phyloP scores from a whole-genome alignment of 2,797 vertebrate genomes.

The Notamacropus eugenii region DNA sequence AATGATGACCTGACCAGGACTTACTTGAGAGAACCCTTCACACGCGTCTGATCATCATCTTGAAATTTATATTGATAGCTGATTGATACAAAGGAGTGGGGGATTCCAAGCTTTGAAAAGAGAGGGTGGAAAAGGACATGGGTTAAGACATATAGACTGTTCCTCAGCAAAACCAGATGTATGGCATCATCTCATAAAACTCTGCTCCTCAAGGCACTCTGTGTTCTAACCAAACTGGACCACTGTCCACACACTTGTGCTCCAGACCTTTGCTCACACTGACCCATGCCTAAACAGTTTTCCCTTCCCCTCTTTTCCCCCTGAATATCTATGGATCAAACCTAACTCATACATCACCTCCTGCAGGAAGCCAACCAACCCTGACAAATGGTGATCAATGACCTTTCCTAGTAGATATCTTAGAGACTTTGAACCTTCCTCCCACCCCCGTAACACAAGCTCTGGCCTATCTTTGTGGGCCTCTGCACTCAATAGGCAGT shows the following conservation, averaged over 20 bases:
- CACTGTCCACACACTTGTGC: not conserved
- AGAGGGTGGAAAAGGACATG: not conserved
- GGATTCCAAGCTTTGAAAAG: slow-evolving; percentile 93
- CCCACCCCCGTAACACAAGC: not conserved
- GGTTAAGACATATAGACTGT: not conserved
- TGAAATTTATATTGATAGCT: slow-evolving; percentile 99
- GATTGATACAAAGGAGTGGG: slow-evolving; percentile 96
- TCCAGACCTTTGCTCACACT: not conserved
- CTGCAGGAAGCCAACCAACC: not conserved
- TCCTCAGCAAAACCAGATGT: fast-evolving
- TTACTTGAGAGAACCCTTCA: slow-evolving; percentile 98
- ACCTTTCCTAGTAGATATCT: not conserved
- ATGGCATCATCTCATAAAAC: not conserved
- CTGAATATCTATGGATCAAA: not conserved
- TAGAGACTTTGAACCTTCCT: not conserved
- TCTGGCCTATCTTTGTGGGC: not conserved
- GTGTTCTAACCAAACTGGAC: not conserved
- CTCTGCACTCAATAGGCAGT: not conserved
- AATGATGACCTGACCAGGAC: slow-evolving; percentile 66
- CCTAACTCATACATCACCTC: not conserved
- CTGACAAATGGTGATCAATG: not conserved
- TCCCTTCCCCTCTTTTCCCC: not conserved
- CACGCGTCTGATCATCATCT: slow-evolving; percentile 96
- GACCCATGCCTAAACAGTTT: not conserved
- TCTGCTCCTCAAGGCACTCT: no score